phyloP scores from a whole-genome alignment of 2,113 vertebrate species.

The Campylomormyrus tamandua region DNA sequence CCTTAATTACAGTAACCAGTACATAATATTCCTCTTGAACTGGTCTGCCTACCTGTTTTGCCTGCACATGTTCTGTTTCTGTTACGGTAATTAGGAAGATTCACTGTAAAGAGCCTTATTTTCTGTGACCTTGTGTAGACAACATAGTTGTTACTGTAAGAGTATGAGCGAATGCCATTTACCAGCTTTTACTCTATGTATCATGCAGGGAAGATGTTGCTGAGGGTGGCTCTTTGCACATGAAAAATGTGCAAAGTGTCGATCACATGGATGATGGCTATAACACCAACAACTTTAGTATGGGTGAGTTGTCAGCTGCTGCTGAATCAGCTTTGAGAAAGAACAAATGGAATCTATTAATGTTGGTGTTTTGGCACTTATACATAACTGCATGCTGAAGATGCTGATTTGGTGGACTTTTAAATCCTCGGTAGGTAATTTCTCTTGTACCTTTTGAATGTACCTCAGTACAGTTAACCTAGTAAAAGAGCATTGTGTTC shows the following conservation, averaged over 20 bases:
- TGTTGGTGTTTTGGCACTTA: background rate
- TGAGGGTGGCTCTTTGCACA: conserved; percentile 56
- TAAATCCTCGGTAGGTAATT: background rate
- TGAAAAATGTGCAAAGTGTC: conserved; percentile 70
- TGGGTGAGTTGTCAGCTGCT: conserved; percentile 61
- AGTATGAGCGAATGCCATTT: background rate
- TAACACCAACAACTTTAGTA: conserved; percentile 69
- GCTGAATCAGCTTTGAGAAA: background rate
- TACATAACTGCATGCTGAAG: background rate
- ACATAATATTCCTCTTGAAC: background rate
- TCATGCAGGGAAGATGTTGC: conserved; percentile 57
- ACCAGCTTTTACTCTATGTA: background rate
- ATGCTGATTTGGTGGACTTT: background rate
- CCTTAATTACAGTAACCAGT: background rate
- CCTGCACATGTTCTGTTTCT: background rate
- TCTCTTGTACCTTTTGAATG: background rate
- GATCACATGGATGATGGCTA: conserved; percentile 73
- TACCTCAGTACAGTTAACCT: background rate
- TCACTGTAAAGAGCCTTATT: background rate
- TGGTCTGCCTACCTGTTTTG: background rate
- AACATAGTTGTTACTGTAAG: background rate
- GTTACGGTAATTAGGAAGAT: background rate
- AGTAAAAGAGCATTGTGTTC: background rate
- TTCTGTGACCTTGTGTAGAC: background rate
- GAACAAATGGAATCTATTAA: too few species aligned